phyloP scores from a whole-genome alignment of 2,888 invertebrate species.

The Myathropa florea region DNA sequence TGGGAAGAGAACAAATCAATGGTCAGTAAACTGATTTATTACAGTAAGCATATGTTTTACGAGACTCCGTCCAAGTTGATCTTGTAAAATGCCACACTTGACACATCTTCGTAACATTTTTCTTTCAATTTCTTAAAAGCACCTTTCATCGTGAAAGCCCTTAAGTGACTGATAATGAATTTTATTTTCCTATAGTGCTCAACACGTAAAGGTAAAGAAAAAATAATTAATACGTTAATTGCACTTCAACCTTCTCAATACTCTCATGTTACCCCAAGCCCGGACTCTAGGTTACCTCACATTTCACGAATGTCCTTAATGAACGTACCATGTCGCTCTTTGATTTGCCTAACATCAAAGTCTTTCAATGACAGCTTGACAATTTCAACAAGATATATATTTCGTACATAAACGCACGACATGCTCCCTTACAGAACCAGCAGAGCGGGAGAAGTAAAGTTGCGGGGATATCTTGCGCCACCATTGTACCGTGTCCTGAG shows the following conservation, averaged over 20 bases:
- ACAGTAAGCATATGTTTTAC: no score
- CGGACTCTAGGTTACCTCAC: background rate
- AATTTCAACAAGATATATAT: conserved; percentile 27
- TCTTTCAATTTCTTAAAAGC: background rate
- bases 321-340: conserved; percentile 17
- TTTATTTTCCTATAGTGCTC: background rate
- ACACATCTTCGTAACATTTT: background rate
- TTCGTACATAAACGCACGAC: conserved; percentile 2
- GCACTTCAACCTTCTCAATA: background rate
- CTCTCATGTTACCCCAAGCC: background rate
- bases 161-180: background rate
- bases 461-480: conserved; percentile 32
- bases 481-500: background rate
- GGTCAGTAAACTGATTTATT: no score
- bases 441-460: background rate
- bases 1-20: no score
- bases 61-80: no score
- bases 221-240: conserved; percentile 26
- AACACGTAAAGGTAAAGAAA: background rate
- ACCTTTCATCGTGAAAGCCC: background rate
- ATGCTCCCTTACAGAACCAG: background rate
- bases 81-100: background rate
- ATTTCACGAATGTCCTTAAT: conserved; percentile 23
- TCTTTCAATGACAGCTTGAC: conserved; percentile 38
- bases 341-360: conserved; percentile 43